Percentiles rank a stretch among this genome's conserved stretches.
Evolutionary conservation across 2,888 invertebrate species (phyloP).

Genomic region (Eremobia ochroleuca): DNA sequence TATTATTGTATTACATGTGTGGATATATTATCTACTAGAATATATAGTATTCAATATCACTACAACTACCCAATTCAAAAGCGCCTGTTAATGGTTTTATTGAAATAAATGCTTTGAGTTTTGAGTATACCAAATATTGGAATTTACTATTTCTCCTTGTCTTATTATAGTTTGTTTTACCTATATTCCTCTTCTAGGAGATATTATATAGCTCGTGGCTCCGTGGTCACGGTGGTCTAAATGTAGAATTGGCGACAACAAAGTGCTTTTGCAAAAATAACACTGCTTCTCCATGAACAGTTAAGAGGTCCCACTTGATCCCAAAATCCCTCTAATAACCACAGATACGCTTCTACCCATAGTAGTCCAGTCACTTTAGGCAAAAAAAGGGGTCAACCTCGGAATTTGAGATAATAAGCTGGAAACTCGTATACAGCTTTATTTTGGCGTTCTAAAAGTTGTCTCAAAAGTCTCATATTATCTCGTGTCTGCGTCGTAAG

Average conservation of each 20-base stretch:
- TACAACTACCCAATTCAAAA: no score
- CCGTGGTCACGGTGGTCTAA: not conserved
- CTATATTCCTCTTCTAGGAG: not conserved
- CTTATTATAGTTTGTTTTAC: not conserved
- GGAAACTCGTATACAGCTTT: no score
- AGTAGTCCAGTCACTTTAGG: no score
- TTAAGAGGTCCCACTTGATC: not conserved
- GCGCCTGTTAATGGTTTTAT: not conserved
- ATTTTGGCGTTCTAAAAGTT: no score
- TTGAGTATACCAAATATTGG: not conserved
- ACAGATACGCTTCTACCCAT: constrained; percentile 2
- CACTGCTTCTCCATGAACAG: not conserved
- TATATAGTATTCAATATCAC: no score
- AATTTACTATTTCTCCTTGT: not conserved
- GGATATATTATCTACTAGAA: no score
- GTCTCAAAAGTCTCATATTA: no score
- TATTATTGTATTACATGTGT: no score
- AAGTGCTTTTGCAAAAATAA: not conserved
- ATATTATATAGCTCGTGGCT: no score
- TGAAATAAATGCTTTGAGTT: not conserved
- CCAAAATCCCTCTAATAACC: not conserved
- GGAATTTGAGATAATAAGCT: no score
- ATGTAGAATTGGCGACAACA: not conserved
- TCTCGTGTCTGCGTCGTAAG: no score
- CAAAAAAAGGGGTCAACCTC: no score